Conservation (phyloP, 2,888 invertebrate genomes). For the Pemphredon lugubris region DNA sequence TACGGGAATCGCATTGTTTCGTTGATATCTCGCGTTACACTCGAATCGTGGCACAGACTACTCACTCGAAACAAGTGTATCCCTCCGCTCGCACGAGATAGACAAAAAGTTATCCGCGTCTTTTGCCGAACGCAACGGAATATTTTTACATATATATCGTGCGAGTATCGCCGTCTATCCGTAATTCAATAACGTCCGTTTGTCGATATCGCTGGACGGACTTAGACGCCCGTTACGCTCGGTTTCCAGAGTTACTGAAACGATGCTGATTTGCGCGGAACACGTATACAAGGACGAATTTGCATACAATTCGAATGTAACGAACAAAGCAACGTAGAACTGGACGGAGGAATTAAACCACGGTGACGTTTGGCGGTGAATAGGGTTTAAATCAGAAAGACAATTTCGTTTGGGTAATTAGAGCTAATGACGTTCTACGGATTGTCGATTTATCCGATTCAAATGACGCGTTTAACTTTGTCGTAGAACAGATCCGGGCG, state of each 20-base stretch:
- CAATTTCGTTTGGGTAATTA: slow-evolving; percentile 30
- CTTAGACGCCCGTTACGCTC: no score
- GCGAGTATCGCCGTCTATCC: not conserved
- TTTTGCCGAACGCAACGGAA: not conserved
- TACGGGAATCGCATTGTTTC: no score
- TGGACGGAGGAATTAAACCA: slow-evolving; percentile 28
- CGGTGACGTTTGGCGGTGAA: not conserved
- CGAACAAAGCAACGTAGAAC: slow-evolving; percentile 14
- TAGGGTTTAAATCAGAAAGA: slow-evolving; percentile 1
- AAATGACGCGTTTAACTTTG: not conserved
- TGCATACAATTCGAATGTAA: slow-evolving; percentile 46
- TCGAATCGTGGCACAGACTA: not conserved
- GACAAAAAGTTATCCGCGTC: not conserved
- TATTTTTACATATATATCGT: not conserved
- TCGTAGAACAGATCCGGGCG: no score
- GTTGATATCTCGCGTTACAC: not conserved
- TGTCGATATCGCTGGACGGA: no score
- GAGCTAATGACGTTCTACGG: slow-evolving; percentile 22
- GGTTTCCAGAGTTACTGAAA: no score
- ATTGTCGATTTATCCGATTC: slow-evolving; percentile 20
- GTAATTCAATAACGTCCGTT: not conserved
- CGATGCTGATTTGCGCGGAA: not conserved
- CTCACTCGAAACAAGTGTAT: no score
- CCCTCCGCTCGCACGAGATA: no score
- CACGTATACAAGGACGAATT: slow-evolving; percentile 10